Evolutionary conservation across 2,888 invertebrate species (phyloP).

Genomic region (Perizoma affinitatum): DNA sequence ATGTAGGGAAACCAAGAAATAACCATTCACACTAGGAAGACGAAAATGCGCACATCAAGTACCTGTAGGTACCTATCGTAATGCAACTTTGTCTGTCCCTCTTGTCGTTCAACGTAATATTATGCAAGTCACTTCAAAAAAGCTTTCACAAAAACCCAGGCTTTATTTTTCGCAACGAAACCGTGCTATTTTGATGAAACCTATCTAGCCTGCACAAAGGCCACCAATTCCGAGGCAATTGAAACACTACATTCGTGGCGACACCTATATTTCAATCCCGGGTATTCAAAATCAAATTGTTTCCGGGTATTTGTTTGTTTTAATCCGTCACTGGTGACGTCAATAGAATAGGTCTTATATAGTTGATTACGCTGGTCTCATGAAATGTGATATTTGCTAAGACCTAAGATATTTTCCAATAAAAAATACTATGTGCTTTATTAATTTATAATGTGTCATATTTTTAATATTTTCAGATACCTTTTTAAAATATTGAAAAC

Average conservation of each 20-base stretch:
- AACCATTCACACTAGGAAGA: no score
- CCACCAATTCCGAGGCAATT: conserved; percentile 17
- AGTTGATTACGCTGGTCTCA: no score
- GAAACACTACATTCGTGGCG: neutral
- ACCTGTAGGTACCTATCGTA: no score
- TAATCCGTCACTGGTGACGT: no score
- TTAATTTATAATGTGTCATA: no score
- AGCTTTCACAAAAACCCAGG: conserved; percentile 2
- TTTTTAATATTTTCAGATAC: no score
- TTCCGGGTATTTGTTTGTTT: neutral
- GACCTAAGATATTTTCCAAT: neutral
- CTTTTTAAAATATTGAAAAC: no score
- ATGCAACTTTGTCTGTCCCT: no score
- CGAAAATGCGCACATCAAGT: no score
- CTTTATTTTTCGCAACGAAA: conserved; percentile 7
- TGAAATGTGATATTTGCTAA: conserved; percentile 1
- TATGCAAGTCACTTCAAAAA: neutral
- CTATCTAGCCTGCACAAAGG: conserved; percentile 21
- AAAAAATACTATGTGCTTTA: no score
- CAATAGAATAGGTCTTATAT: no score
- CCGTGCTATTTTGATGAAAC: conserved; percentile 19
- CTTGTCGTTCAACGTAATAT: neutral
- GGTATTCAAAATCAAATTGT: conserved; percentile 15
- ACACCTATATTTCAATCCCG: conserved; percentile 15
- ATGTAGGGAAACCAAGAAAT: no score